Conservation (phyloP, 2,888 invertebrate species). For the Lacanobia oleracea region DNA sequence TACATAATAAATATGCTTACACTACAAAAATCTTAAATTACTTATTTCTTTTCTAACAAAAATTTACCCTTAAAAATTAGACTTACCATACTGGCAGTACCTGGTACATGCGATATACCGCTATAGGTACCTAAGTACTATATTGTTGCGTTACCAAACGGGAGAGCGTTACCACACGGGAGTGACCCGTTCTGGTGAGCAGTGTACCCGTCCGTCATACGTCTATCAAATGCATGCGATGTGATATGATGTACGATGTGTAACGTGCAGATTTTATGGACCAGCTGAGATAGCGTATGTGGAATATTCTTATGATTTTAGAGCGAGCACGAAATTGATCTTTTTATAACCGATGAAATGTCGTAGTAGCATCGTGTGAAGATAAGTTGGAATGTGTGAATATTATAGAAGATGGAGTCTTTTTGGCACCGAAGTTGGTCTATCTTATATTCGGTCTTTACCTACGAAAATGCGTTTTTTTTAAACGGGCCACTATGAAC, state of each 20-base stretch:
- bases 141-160: no score
- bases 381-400: neutral
- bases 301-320: constrained; percentile 31
- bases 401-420: neutral
- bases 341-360: constrained; percentile 18
- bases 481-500: no score
- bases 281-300: constrained; percentile 27
- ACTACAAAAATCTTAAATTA: no score
- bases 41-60: no score
- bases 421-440: neutral
- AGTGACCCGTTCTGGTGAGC: neutral
- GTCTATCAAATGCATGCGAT: constrained; percentile 26
- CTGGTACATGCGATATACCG: no score
- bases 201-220: constrained; percentile 40
- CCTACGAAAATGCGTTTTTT: no score
- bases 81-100: no score
- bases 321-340: constrained; percentile 6
- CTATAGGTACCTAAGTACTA: no score
- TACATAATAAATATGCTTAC: no score
- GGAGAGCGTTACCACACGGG: no score
- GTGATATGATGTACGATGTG: constrained; percentile 19
- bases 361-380: neutral
- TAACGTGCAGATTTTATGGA: constrained; percentile 34
- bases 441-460: neutral
- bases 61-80: no score